Base-by-base conservation (phyloP, 2,888 invertebrate species). In the Brachynemurus nebulosus region DNA sequence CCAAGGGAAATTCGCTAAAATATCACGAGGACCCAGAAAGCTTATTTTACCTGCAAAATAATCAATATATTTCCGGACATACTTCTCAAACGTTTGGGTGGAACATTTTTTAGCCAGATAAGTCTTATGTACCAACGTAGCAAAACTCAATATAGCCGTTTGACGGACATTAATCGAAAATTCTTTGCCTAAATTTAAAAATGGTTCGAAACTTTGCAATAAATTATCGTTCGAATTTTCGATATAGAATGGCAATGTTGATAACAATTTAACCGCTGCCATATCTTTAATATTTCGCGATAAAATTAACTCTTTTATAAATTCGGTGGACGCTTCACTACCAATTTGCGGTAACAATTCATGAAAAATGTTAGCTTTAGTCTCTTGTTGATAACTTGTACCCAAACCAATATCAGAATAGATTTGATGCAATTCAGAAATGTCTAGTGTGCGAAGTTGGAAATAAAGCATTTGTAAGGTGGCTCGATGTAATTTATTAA, bases 301-400 rank as follows among this genome's bases (percentile, higher is more conserved):
- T 19, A 74, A 58, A 1, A 82, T 73, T 35, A 83, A 60, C 52
- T 80, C 73, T 47, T 75, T 68, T 21, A 80, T 74, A 40, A 83
- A 71, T 36, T 74, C 63, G 1, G 78, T 77, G 2, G 80, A 73
- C 1, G 74, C 75, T 21, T 71, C 72, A 6, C 78, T 80, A 34
- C 80, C 75, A 19, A 78, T 73, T 53, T 80, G 76, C 0, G 83
- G 82, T 23, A 83, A 65, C 1, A 79, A 71, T 57, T 83, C 82
- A 51, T 81, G 62, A 55, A 82, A 81, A 54, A 83, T 76, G 55
- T 82, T 82, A 37, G 78, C 70, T 18, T 79, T 74, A 0, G 83
- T 83, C 59, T 83, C 83, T 58, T 80, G 71, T 20, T 78, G 75
- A 54, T 82, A 82, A 51, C 82, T 82, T 3, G 83, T 83, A 1